A percentile compares a stretch with the other conserved stretches of the same genome.
phyloP scores from a whole-genome alignment of 2,113 vertebrate genomes.

The Chionodraco myersi region DNA sequence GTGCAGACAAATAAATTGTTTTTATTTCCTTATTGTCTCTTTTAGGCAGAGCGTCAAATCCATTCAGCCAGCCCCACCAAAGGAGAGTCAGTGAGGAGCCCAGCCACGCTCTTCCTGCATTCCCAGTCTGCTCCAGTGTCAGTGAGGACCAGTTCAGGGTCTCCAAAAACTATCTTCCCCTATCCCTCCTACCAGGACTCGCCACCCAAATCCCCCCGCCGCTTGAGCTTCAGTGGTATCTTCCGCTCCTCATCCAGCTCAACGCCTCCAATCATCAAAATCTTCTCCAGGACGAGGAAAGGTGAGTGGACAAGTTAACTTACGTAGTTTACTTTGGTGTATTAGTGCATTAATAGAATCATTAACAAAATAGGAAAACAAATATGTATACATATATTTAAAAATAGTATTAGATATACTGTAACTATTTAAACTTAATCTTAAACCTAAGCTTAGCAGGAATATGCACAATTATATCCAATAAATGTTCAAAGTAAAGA shows the following conservation, averaged over 20 bases:
- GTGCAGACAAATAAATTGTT: not conserved
- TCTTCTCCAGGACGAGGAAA: conserved; percentile 96
- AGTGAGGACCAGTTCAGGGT: conserved; percentile 85
- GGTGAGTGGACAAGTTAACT: conserved; percentile 83
- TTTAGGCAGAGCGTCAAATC: conserved; percentile 86
- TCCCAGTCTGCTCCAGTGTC: conserved; percentile 88
- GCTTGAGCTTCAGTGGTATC: conserved; percentile 96
- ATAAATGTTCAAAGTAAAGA: no score
- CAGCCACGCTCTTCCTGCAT: conserved; percentile 77
- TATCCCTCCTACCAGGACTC: conserved; percentile 89
- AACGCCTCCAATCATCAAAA: conserved; percentile 89
- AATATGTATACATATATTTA: no score
- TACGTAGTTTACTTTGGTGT: no score
- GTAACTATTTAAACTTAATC: no score
- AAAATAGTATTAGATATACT: no score
- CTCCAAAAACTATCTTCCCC: conserved; percentile 91
- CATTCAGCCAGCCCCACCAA: conserved; percentile 86
- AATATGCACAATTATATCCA: no score
- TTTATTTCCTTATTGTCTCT: conserved; percentile 29
- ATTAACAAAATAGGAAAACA: no score
- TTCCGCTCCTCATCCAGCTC: conserved; percentile 90
- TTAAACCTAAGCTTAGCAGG: no score
- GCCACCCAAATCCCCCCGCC: conserved; percentile 93
- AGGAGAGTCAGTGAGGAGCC: conserved; percentile 83
- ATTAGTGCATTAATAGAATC: no score